Evolutionary conservation across 2,888 invertebrate species (phyloP).

Genomic region (Catocala fraxini): DNA sequence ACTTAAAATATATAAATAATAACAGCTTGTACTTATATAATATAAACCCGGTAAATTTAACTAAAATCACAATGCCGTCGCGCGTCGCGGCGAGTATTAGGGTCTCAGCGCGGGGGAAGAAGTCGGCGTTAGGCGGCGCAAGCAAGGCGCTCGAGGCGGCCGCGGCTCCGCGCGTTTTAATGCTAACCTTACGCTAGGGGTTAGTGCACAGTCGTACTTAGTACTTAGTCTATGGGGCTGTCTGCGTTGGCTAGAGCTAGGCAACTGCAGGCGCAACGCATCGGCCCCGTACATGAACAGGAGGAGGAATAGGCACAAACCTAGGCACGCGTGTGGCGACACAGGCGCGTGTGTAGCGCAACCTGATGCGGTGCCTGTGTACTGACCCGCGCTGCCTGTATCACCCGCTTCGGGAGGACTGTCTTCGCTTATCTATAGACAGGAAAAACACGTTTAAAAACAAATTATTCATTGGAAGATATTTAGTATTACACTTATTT

Average conservation of each 20-base stretch:
- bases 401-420: slow-evolving; percentile 60
- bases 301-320: slow-evolving; percentile 84
- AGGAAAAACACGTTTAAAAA: slow-evolving; percentile 21
- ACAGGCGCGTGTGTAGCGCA: slow-evolving; percentile 74
- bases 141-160: slow-evolving; percentile 76
- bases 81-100: slow-evolving; percentile 56
- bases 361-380: slow-evolving; percentile 63
- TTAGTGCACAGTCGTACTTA: slow-evolving; percentile 77
- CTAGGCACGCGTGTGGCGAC: slow-evolving; percentile 79
- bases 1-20: slow-evolving; percentile 58
- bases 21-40: slow-evolving; percentile 80
- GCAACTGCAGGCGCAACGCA: slow-evolving; percentile 50
- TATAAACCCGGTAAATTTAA: slow-evolving; percentile 73
- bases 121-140: slow-evolving; percentile 40
- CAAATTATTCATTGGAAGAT: too few relatives aligned
- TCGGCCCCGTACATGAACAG: slow-evolving; percentile 71
- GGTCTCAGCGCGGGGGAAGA: slow-evolving; percentile 51
- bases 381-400: slow-evolving; percentile 57
- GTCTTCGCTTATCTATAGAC: slow-evolving; percentile 79
- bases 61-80: slow-evolving; percentile 78
- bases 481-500: too few relatives aligned
- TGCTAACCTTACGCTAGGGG: slow-evolving; percentile 71
- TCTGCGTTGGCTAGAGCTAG: slow-evolving; percentile 55
- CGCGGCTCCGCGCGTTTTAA: slow-evolving; percentile 53
- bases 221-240: slow-evolving; percentile 68